A percentile compares a stretch with the other conserved stretches of the same genome.
Evolutionary conservation across 2,797 vertebrate genomes (phyloP).

Genomic region (Sebastes jordani): DNA sequence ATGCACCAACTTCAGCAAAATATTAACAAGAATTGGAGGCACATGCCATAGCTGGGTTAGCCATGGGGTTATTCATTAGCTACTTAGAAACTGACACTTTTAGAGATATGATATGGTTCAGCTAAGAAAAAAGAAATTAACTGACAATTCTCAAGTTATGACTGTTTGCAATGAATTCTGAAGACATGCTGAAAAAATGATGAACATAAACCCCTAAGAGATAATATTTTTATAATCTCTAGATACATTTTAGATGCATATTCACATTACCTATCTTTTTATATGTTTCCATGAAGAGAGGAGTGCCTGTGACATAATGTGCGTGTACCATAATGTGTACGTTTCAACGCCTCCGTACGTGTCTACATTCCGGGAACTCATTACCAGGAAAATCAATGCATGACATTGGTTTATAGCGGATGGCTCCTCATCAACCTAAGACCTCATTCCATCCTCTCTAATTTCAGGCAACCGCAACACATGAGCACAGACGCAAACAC

Average conservation of each 20-base stretch:
- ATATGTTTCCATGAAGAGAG: neutral
- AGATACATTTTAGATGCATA: neutral
- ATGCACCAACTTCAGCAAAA: conserved; percentile 28
- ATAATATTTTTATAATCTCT: neutral
- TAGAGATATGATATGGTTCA: neutral
- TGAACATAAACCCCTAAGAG: neutral
- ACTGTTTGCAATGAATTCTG: neutral
- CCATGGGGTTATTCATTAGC: neutral
- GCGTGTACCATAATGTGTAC: neutral
- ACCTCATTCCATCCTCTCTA: conserved; percentile 65
- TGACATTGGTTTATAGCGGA: conserved; percentile 69
- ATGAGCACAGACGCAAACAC: conserved; percentile 39
- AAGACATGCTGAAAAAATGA: neutral
- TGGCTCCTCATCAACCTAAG: conserved; percentile 68
- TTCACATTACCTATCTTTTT: conserved; percentile 3
- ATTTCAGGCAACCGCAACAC: conserved; percentile 43
- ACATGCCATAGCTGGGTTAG: neutral
- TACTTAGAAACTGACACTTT: neutral
- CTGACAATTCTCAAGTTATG: neutral
- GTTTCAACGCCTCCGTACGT: conserved; percentile 25
- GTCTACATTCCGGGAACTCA: conserved; percentile 64
- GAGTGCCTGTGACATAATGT: neutral
- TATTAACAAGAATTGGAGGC: conserved; percentile 10
- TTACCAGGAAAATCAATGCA: conserved; percentile 73
- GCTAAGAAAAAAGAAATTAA: neutral